phyloP scores from a whole-genome alignment of 2,113 vertebrate species.

The Boulengeromyrus knoepffleri region DNA sequence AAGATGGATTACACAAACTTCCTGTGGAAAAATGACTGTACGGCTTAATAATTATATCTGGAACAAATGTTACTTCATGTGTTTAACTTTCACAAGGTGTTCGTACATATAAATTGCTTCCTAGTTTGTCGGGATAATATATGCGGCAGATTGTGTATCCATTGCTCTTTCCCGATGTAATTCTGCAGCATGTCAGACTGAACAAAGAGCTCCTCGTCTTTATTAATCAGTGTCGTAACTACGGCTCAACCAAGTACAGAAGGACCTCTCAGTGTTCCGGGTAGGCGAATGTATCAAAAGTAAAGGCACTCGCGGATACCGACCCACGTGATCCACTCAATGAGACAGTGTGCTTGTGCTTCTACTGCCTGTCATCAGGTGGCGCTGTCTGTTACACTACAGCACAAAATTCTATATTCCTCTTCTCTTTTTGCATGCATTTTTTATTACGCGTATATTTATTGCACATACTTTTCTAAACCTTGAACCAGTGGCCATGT shows the following conservation, averaged over 20 bases:
- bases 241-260: not conserved
- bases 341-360: not conserved
- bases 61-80: conserved; percentile 31
- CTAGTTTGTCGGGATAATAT: conserved; percentile 29
- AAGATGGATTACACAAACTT: not conserved
- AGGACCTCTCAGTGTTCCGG: not conserved
- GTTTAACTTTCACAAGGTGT: conserved; percentile 38
- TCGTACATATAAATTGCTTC: conserved; percentile 40
- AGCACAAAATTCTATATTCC: not conserved
- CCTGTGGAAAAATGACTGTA: not conserved
- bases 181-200: conserved; percentile 3
- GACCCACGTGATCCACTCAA: not conserved
- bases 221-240: conserved; percentile 28
- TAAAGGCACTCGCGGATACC: not conserved
- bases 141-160: conserved; percentile 23
- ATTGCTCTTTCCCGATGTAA: conserved; percentile 20
- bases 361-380: conserved; percentile 29
- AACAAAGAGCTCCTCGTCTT: not conserved
- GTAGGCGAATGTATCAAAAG: not conserved
- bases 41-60: conserved; percentile 29
- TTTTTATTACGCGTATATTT: not conserved
- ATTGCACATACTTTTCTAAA: not conserved
- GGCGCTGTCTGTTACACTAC: conserved; percentile 38
- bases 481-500: not conserved
- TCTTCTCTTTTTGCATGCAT: not conserved